Evolutionary conservation across 1,140 invertebrate genomes (phyloP), one percentile per base, ranked within the genome.

Genomic region (Lasioglossum baleicum): DNA sequence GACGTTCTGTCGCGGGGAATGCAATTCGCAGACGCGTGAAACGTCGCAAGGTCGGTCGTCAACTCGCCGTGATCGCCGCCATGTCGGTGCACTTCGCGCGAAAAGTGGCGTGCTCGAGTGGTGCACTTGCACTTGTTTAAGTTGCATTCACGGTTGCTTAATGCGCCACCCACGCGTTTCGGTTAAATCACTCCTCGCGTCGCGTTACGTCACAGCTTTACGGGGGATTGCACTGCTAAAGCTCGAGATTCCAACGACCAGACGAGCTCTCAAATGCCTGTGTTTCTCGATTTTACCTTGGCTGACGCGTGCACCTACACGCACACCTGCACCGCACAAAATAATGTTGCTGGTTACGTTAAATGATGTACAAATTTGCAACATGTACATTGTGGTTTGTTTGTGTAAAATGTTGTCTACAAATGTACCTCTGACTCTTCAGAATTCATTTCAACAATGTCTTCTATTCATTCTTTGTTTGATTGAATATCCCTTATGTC

Each of bases 1-100:
- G 58, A 61, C 22, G 67, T 63, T 77, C 69, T 20, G 58, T 71
- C 58, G 44, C 26, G 42, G 44, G 67, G 75, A 71, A 77, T 26
- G 75, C 67, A 26, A 58, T 26, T 20, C 13, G 13, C 11, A 69
- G 40, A 75, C 61, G 42, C 61, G 61, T 44, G 83, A 85, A 85
- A 82, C 83, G 77, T 86, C 83, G 83, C 84, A 86, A 86, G 84
- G 84, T 35, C 83, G 84, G 85, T 85, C 84, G 83, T 80, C 84
- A 83, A 82, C 83, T 44, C 63, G 58, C 15, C 58, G 2, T 53
- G 75, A 77, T 80, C 67, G 60, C 20, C 60, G 58, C 26, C 48
- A 71, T 53, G 53, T 60, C 53, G n/a, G 53, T 35, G 74, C 40
- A 31, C n/a, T 66, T 44, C 11, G 8, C 58, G 76, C n/a, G 69